A percentile compares a stretch with the other conserved stretches of the same genome.
Evolutionary conservation across 2,113 vertebrate species (phyloP).

Genomic region (Platanista minor): DNA sequence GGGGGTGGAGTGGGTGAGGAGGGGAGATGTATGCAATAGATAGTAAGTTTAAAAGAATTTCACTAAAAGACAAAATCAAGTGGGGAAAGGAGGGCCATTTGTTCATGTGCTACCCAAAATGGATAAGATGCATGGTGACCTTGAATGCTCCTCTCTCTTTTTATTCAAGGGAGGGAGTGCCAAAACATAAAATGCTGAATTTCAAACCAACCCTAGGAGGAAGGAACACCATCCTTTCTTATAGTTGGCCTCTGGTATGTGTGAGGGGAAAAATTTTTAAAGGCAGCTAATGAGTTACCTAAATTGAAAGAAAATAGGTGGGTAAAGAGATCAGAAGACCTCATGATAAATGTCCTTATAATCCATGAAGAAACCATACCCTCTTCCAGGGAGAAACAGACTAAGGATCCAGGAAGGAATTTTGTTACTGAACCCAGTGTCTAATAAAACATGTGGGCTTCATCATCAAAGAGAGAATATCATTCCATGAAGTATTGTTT

Average conservation of each 20-base stretch:
- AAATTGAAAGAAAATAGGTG: constrained; percentile 43
- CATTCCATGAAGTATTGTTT: constrained; percentile 49
- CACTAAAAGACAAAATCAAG: neutral
- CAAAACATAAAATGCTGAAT: neutral
- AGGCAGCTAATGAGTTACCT: neutral
- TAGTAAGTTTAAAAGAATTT: neutral
- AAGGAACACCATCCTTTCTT: neutral
- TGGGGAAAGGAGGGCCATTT: neutral
- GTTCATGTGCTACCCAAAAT: neutral
- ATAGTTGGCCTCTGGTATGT: neutral
- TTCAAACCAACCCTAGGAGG: neutral
- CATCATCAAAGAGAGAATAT: constrained; percentile 42
- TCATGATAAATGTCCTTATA: constrained; percentile 31
- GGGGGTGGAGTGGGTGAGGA: no score
- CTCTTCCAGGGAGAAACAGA: constrained; percentile 33
- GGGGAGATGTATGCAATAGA: neutral
- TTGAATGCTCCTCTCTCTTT: neutral
- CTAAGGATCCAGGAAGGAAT: neutral
- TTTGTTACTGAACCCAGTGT: constrained; percentile 41
- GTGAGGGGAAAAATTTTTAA: neutral
- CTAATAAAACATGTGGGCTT: constrained; percentile 41
- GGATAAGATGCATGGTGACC: neutral
- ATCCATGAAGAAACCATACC: neutral
- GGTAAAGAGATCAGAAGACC: neutral
- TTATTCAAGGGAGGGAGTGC: neutral